phyloP scores from a whole-genome alignment of 2,888 invertebrate species.

The Dascillus cervinus region DNA sequence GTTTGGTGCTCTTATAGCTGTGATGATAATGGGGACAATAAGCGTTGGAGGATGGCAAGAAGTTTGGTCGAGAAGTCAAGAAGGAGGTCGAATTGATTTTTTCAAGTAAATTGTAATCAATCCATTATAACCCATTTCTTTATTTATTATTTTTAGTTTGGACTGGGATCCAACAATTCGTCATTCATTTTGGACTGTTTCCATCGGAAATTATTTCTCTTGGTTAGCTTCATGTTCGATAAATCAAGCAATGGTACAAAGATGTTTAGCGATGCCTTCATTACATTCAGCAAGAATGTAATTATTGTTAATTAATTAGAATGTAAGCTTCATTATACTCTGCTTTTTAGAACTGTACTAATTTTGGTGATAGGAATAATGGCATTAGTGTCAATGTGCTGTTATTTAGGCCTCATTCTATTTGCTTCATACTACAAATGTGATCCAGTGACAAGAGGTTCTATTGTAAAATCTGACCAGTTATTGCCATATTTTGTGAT shows the following conservation, averaged over 20 bases:
- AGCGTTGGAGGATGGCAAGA: conserved; percentile 56
- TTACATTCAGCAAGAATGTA: conserved; percentile 64
- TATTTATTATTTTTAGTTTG: too few relatives aligned
- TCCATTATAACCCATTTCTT: too few relatives aligned
- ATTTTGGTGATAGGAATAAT: conserved; percentile 72
- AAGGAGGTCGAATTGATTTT: conserved; percentile 61
- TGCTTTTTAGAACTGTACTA: conserved; percentile 64
- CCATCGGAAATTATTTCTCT: conserved; percentile 69
- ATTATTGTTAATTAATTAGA: too few relatives aligned
- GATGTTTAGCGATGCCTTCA: conserved; percentile 70
- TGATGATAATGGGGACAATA: conserved; percentile 57
- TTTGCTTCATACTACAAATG: conserved; percentile 78
- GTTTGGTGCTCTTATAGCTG: conserved; percentile 61
- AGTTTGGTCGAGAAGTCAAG: conserved; percentile 53
- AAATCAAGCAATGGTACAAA: conserved; percentile 82
- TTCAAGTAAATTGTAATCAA: conserved; percentile 54
- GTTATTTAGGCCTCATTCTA: conserved; percentile 77
- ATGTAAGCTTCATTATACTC: too few relatives aligned
- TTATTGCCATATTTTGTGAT: conserved; percentile 74
- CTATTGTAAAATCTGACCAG: conserved; percentile 63
- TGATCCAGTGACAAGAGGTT: conserved; percentile 70
- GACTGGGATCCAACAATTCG: conserved; percentile 66
- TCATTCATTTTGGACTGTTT: conserved; percentile 75
- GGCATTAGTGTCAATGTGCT: conserved; percentile 67
- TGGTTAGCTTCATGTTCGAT: conserved; percentile 77